Evolutionary conservation across 2,113 vertebrate genomes (phyloP).

Genomic region (Pitta sordida): DNA sequence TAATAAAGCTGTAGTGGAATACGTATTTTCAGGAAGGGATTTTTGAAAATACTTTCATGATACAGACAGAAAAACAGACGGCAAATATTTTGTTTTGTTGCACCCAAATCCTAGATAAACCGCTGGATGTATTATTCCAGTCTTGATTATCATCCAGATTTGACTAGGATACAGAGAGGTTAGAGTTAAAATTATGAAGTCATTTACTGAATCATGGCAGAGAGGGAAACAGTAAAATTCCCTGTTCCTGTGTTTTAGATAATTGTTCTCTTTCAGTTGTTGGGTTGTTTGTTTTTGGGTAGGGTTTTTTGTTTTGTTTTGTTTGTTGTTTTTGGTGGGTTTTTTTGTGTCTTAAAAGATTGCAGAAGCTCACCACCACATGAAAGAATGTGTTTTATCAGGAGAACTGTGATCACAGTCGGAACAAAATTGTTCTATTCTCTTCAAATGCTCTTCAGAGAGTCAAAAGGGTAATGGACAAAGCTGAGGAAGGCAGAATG

Average conservation of each 20-base stretch:
- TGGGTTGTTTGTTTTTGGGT: background rate
- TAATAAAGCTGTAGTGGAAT: background rate
- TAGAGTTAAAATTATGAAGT: slow-evolving; percentile 14
- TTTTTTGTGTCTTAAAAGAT: background rate
- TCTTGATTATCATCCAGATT: slow-evolving; percentile 8
- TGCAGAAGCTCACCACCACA: background rate
- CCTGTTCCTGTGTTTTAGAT: background rate
- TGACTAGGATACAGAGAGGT: background rate
- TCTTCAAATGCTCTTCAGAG: background rate
- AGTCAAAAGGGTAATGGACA: background rate
- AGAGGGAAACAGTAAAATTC: background rate
- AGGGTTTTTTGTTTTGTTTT: background rate
- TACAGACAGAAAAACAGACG: slow-evolving; percentile 27
- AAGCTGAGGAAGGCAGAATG: background rate
- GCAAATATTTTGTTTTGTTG: slow-evolving; percentile 23
- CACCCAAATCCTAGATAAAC: background rate
- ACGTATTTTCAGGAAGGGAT: slow-evolving; percentile 11
- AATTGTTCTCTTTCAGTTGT: background rate
- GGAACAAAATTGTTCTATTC: background rate
- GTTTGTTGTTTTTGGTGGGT: background rate
- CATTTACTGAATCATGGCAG: background rate
- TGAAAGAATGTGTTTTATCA: background rate
- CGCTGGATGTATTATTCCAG: background rate
- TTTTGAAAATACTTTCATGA: slow-evolving; percentile 12
- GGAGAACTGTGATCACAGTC: background rate